Conservation (phyloP, 2,797 vertebrate genomes). For the Arvicola amphibius region DNA sequence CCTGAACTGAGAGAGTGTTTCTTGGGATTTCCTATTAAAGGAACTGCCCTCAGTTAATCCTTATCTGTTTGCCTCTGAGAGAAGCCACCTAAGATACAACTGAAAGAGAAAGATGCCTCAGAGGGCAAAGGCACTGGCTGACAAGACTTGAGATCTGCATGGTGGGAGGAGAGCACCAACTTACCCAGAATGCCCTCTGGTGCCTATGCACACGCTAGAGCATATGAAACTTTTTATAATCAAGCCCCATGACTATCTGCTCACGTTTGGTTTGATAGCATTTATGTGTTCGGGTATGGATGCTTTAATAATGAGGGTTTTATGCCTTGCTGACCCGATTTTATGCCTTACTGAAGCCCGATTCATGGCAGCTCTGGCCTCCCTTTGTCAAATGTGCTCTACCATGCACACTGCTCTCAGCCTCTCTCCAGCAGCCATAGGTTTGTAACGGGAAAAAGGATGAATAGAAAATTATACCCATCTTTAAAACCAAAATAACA, state of each 20-base stretch:
- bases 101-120: not conserved
- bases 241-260: not conserved
- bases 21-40: not conserved
- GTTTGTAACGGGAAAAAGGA: not conserved
- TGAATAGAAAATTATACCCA: not conserved
- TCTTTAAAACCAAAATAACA: not conserved
- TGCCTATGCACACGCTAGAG: not conserved
- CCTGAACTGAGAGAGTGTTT: not conserved
- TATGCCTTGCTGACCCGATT: not conserved
- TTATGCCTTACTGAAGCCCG: not conserved
- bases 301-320: not conserved
- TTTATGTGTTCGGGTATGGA: not conserved
- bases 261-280: not conserved
- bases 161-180: too few species aligned
- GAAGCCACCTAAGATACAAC: not conserved
- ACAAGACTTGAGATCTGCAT: rapidly evolving
- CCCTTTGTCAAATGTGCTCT: not conserved
- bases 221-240: not conserved
- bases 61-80: not conserved
- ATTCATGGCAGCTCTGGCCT: not conserved
- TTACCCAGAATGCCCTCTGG: not conserved
- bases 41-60: not conserved
- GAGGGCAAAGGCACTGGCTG: not conserved
- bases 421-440: not conserved
- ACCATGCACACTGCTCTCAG: not conserved